A percentile compares a stretch with the other conserved stretches of the same genome.
phyloP scores from a whole-genome alignment of 1,140 invertebrate species.

The Papilio dardanus region DNA sequence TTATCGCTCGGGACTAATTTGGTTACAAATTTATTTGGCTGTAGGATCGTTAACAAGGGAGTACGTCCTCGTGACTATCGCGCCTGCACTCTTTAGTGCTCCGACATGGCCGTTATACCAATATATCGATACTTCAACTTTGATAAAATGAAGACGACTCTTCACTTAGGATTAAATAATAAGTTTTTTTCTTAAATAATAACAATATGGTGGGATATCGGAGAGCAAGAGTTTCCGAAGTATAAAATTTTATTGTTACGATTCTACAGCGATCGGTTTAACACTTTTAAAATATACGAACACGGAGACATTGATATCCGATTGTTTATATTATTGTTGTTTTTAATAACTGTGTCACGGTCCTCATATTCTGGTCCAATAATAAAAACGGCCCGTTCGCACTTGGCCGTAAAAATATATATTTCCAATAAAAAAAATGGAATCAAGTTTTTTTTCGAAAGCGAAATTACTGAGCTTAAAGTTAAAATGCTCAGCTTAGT shows the following conservation, averaged over 20 bases:
- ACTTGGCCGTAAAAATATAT: slow-evolving; percentile 44
- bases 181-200: slow-evolving; percentile 58
- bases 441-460: slow-evolving; percentile 38
- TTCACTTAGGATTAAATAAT: slow-evolving; percentile 80
- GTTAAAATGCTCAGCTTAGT: slow-evolving; percentile 40
- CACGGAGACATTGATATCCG: slow-evolving; percentile 53
- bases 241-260: slow-evolving; percentile 76
- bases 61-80: slow-evolving; percentile 77
- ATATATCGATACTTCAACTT: slow-evolving; percentile 77
- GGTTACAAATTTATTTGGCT: slow-evolving; percentile 82
- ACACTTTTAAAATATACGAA: slow-evolving; percentile 56
- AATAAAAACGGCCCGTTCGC: slow-evolving; percentile 46
- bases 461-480: slow-evolving; percentile 35
- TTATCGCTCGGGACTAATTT: slow-evolving; percentile 81
- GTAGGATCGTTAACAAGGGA: slow-evolving; percentile 79
- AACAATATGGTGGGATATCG: slow-evolving; percentile 48
- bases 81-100: slow-evolving; percentile 75
- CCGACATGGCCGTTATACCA: slow-evolving; percentile 73
- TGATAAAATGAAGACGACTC: slow-evolving; percentile 81
- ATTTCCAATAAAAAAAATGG: slow-evolving; percentile 38
- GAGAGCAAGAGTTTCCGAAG: slow-evolving; percentile 48
- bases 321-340: slow-evolving; percentile 66
- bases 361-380: slow-evolving; percentile 44
- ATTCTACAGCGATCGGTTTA: slow-evolving; percentile 54
- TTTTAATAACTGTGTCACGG: slow-evolving; percentile 70